Evolutionary conservation across 2,113 vertebrate genomes (phyloP), one percentile per base, ranked within the genome.

Genomic region (Noctilio leporinus): DNA sequence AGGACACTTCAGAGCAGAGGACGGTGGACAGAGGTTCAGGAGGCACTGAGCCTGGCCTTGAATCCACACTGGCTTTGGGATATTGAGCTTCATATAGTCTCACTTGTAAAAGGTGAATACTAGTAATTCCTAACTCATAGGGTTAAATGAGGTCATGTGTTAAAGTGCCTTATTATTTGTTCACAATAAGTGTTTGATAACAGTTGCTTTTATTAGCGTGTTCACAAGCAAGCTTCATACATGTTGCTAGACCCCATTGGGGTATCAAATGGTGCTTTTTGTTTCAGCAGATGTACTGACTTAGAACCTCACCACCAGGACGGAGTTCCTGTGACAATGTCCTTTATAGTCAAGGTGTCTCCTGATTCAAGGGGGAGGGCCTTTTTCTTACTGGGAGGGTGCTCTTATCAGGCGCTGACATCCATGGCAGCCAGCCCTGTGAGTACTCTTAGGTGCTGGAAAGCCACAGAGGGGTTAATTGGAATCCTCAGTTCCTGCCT

Each of bases 91-190:
- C n/a, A n/a, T n/a, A n/a, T n/a, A n/a, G n/a, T 87, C 70, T 76
- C 53, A 33, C 86, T 80, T 51, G 28, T 69, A 40, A 55, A 95
- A 92, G 47, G 80, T 69, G 24, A 88, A 33, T 76, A 53, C 59
- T 86, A 35, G 51, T 59, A 59, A 76, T 92, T 38, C 7, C 38
- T 91, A 84, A 81, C 28, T 40, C 33, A 53, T 35, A 87, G 70
- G 78, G 59, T 78, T 94, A 86, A 76, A 80, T 94, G 86, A 95
- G 84, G 81, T 49, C 20, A 7, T 81, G 24, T 55, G 30, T 91
- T 47, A 84, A 89, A 53, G 67, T 82, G 10, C 45, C 47, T 72
- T 51, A 33, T 30, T 59, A 10, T 96, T 86, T 89, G 38, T 26
- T 8, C 51, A 19, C 35, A 81, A 9, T 6, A 64, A 59, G 43